Percentiles rank a stretch among this genome's conserved stretches.
These are phyloP conservation scores for Saguinus midas DNA, from an alignment of 2,113 vertebrate species.

Conservation along the genomic window DNA sequence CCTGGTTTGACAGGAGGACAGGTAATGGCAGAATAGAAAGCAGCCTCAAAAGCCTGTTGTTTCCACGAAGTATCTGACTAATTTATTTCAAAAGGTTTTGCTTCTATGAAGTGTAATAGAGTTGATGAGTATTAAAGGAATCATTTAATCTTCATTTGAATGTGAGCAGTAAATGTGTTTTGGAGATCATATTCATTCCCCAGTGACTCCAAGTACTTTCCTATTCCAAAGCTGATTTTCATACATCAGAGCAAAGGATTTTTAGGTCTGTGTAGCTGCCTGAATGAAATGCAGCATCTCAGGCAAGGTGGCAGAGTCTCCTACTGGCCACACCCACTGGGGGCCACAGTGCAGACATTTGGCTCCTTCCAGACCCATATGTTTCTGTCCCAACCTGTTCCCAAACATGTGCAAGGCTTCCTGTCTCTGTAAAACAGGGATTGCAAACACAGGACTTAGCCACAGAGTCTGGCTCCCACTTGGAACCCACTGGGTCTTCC, in stretches of 20 bases:
- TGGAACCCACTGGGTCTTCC: not conserved
- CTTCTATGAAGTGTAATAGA: conserved; percentile 77
- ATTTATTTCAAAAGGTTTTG: conserved; percentile 77
- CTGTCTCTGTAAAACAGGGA: not conserved
- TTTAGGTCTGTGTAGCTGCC: conserved; percentile 25
- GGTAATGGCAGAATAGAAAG: conserved; percentile 58
- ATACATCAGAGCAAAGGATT: conserved; percentile 75
- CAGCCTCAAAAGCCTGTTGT: conserved; percentile 67
- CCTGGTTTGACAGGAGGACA: not conserved
- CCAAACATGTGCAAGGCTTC: not conserved
- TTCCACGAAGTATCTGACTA: conserved; percentile 75
- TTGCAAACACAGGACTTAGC: not conserved
- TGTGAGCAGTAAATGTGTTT: conserved; percentile 80
- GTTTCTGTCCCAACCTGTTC: not conserved
- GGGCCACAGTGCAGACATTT: not conserved
- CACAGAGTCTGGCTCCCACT: not conserved
- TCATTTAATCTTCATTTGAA: conserved; percentile 83
- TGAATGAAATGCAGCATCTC: conserved; percentile 34
- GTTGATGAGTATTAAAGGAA: conserved; percentile 82
- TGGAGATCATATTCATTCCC: conserved; percentile 79
- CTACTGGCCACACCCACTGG: not conserved
- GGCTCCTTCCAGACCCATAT: not conserved
- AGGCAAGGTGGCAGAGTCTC: conserved; percentile 4
- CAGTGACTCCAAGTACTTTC: conserved; percentile 76
- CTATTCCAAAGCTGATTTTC: conserved; percentile 77